Base-by-base conservation (phyloP, 2,797 vertebrate genomes). In the Pelochelys cantorii region DNA sequence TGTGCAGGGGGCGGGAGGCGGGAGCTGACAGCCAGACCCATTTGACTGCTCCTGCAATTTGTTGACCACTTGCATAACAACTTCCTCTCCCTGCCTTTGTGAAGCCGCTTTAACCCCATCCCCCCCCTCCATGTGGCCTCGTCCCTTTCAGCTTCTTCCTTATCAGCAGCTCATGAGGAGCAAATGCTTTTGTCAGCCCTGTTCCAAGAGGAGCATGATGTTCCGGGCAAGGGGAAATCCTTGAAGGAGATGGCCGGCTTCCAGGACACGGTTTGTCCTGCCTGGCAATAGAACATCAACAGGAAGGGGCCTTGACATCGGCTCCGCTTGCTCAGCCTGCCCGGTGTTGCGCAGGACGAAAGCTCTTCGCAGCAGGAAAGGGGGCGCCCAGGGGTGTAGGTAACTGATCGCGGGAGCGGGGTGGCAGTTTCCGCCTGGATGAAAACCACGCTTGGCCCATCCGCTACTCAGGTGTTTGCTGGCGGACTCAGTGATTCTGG, bases 261-360 rank as follows among this genome's bases (percentile, higher is more conserved):
- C 88, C 91, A 5, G 11, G 31, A 1, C 77, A 29, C 57, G 84
- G 18, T 88, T 95, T 93, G 96, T 95, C 92, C 94, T 90, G 77
- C 81, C 83, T 9, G 14, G 86, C 95, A 88, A 95, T 93, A 85
- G 95, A 56, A 96, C 94, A 97, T 96, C 97, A 97, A 97, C 97
- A 97, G 97, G 97, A 97, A 96, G 93, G 54, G 90, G 84, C 97
- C 97, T 97, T 97, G 97, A 96, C 95, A 83, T 60, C 0, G 12
- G 83, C 92, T 55, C 87, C 3, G 14, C 22, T 68, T 48, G 57
- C 22, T 27, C 18, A n/a, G 31, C 8, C 12, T 14, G 4, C 8
- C 18, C 13, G 3, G 55, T 48, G 59, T 0, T 75, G 29, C n/a
- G 9, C 68, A 3, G 10, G 14, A 29, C 55, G 17, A 4, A 29